Conservation (phyloP, 2,888 invertebrate species). For the Tromatobia lineatoria region DNA sequence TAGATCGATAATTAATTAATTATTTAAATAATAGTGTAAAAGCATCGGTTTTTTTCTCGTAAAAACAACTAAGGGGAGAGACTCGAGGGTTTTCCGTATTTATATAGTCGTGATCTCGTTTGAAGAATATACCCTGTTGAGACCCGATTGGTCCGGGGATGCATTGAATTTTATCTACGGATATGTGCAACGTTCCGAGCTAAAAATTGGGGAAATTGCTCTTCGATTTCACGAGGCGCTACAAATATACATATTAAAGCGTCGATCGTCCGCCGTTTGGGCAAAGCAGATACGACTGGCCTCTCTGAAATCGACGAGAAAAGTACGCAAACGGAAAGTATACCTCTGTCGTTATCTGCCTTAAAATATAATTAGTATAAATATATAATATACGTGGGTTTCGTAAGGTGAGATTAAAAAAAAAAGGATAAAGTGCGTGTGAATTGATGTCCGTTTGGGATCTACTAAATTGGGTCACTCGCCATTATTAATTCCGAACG, state of each 20-base stretch:
- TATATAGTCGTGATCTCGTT: slow-evolving; percentile 62
- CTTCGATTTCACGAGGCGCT: slow-evolving; percentile 43
- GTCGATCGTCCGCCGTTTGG: background rate
- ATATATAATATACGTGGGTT: slow-evolving; percentile 35
- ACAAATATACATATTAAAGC: slow-evolving; percentile 40
- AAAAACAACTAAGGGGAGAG: slow-evolving; percentile 49
- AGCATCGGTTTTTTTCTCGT: slow-evolving; percentile 37
- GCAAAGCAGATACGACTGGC: background rate
- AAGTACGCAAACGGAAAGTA: slow-evolving; percentile 22
- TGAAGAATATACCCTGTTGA: slow-evolving; percentile 66
- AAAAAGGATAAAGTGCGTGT: slow-evolving; percentile 18
- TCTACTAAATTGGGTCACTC: slow-evolving; percentile 26
- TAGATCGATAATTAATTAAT: slow-evolving; percentile 45
- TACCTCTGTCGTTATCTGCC: slow-evolving; percentile 25
- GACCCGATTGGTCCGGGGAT: slow-evolving; percentile 71
- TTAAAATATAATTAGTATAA: slow-evolving; percentile 48
- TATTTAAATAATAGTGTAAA: slow-evolving; percentile 61
- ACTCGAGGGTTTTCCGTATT: slow-evolving; percentile 33
- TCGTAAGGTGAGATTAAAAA: slow-evolving; percentile 23
- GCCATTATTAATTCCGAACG: slow-evolving; percentile 36
- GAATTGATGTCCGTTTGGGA: slow-evolving; percentile 21
- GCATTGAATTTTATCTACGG: slow-evolving; percentile 66
- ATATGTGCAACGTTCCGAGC: slow-evolving; percentile 72
- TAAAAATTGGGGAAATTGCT: slow-evolving; percentile 25
- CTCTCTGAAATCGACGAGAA: slow-evolving; percentile 33